phyloP scores from a whole-genome alignment of 2,113 vertebrate species.

The Pseudopipra pipra region DNA sequence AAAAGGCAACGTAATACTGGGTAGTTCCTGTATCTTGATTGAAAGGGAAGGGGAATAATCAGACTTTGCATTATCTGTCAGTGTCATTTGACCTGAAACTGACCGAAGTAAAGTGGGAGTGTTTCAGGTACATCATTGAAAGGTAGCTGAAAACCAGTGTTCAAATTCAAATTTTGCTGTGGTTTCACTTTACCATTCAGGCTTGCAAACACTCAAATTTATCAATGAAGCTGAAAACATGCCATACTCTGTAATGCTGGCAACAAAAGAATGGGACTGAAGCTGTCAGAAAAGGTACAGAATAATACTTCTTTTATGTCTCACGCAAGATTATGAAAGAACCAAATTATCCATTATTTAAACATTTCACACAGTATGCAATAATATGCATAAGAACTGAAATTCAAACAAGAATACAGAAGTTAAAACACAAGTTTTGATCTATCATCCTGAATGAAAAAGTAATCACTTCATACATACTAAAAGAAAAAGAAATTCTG shows the following conservation, averaged over 20 bases:
- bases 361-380: background rate
- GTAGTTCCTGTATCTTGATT: background rate
- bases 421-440: background rate
- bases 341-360: background rate
- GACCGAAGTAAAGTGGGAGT: background rate
- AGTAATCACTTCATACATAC: background rate
- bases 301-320: background rate
- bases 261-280: background rate
- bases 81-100: background rate
- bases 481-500: background rate
- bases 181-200: background rate
- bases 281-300: background rate
- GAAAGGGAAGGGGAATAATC: too few species aligned
- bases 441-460: background rate
- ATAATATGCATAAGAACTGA: background rate
- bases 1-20: background rate
- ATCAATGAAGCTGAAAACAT: background rate
- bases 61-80: background rate
- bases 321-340: background rate
- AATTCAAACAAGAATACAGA: background rate
- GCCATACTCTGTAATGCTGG: fast-evolving
- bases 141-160: background rate
- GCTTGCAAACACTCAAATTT: background rate
- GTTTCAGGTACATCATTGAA: background rate
- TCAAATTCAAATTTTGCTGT: background rate